Percentiles rank a stretch among this genome's conserved stretches.
These are phyloP conservation scores for Mus caroli DNA, from an alignment of 2,797 vertebrate species.

Conservation along the genomic window DNA sequence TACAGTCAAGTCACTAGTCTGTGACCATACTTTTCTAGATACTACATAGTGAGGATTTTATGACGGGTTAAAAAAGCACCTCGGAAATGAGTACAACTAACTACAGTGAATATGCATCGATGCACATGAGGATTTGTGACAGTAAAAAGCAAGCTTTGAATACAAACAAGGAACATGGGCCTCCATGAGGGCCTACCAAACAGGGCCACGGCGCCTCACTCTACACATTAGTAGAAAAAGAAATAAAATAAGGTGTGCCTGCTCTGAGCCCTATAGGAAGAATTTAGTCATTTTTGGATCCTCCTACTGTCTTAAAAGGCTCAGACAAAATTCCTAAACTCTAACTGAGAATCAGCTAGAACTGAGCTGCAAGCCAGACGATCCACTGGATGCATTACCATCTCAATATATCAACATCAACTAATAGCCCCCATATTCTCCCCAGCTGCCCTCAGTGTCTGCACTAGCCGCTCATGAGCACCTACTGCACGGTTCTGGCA, in stretches of 20 bases:
- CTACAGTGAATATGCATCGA: not conserved
- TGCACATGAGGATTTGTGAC: conserved; percentile 13
- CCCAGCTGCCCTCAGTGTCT: not conserved
- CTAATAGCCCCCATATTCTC: not conserved
- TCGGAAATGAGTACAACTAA: not conserved
- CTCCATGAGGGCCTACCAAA: not conserved
- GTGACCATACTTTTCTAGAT: not conserved
- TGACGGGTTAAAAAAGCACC: not conserved
- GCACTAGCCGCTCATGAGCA: not conserved
- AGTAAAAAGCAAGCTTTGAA: conserved; percentile 38
- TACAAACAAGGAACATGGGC: not conserved
- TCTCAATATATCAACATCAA: not conserved
- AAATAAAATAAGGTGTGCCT: not conserved
- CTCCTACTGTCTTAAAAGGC: not conserved
- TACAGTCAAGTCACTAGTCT: not conserved
- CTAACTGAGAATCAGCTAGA: not conserved
- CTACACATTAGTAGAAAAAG: not conserved
- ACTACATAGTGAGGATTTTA: not conserved
- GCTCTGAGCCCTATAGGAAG: not conserved
- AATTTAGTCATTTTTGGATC: conserved; percentile 14
- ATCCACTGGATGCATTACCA: not conserved
- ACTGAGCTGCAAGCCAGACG: not conserved
- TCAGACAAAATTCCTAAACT: conserved; percentile 45
- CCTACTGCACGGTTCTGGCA: not conserved
- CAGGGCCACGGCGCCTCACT: not conserved